Conservation (phyloP, 2,113 vertebrate species). For the Aramus guarauna region DNA sequence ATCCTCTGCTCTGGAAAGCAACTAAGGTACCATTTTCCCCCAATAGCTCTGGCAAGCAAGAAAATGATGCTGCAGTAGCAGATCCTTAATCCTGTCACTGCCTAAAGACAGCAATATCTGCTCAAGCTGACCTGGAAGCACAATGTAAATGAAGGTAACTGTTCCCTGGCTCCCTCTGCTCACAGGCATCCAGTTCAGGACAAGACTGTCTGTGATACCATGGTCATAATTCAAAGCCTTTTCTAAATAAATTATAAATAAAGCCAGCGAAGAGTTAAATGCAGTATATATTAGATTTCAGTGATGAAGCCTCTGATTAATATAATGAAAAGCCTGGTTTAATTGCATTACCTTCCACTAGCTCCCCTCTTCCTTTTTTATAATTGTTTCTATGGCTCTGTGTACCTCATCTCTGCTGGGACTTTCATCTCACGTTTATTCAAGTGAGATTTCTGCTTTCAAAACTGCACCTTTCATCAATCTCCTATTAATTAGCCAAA, state of each 20-base stretch:
- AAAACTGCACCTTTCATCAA: constrained; percentile 75
- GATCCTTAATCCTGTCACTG: neutral
- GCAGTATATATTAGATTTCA: constrained; percentile 39
- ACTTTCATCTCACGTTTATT: constrained; percentile 58
- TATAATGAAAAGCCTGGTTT: constrained; percentile 80
- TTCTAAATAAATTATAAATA: constrained; percentile 14
- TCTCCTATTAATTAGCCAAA: constrained; percentile 86
- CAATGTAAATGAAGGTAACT: neutral
- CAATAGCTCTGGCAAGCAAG: neutral
- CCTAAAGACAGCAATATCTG: neutral
- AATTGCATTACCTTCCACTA: constrained; percentile 79
- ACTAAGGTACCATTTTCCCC: neutral
- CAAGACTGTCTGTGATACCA: neutral
- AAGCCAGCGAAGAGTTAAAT: constrained; percentile 45
- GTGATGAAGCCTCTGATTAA: constrained; percentile 73
- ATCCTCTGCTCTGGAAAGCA: neutral
- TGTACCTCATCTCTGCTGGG: constrained; percentile 26
- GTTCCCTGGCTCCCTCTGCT: neutral
- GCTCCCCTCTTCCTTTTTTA: constrained; percentile 53
- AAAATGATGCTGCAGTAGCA: neutral
- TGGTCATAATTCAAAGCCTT: neutral
- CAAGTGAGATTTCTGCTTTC: constrained; percentile 70
- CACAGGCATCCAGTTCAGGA: neutral
- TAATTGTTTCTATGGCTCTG: constrained; percentile 45
- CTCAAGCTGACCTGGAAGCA: neutral